Conservation (phyloP, 2,888 invertebrate genomes). For the Zaprionus bogoriensis region DNA sequence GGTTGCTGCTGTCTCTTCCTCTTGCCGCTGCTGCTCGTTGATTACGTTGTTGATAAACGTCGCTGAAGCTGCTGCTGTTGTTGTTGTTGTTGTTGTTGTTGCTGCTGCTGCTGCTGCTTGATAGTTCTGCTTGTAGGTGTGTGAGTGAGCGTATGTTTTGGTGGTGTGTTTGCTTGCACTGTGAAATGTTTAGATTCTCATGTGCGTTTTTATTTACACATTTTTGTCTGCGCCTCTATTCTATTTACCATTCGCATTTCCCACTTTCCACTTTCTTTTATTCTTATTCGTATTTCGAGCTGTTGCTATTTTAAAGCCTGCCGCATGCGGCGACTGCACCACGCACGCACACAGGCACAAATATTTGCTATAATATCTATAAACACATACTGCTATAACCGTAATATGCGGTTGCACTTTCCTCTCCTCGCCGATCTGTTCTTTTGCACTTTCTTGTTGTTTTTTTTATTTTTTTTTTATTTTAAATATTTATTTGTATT, state of each 20-base stretch:
- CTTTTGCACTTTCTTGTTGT: constrained; percentile 56
- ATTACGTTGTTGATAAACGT: constrained; percentile 52
- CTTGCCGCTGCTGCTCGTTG: constrained; percentile 28
- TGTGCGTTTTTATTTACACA: constrained; percentile 59
- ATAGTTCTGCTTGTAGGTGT: constrained; percentile 40
- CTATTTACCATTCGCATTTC: constrained; percentile 7
- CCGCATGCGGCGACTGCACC: constrained; percentile 33
- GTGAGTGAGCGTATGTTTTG: constrained; percentile 17
- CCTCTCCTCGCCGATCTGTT: background rate
- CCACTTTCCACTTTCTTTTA: constrained; percentile 6
- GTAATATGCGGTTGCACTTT: constrained; percentile 34
- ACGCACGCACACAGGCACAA: constrained; percentile 12
- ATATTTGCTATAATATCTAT: constrained; percentile 29
- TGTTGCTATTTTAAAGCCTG: constrained; percentile 46
- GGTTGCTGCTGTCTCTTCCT: constrained; percentile 27
- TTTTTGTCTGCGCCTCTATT: constrained; percentile 25
- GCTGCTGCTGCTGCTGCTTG: constrained; percentile 30
- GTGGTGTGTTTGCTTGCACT: constrained; percentile 52
- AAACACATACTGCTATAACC: constrained; percentile 10
- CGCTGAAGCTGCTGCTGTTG: constrained; percentile 21
- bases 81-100: constrained; percentile 21
- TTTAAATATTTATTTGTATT: constrained; percentile 12
- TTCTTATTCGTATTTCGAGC: constrained; percentile 4
- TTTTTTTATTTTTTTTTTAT: constrained; percentile 12
- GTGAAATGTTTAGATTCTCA: constrained; percentile 56